Evolutionary conservation across 2,113 vertebrate species (phyloP).

Genomic region (Xiphophorus couchianus): DNA sequence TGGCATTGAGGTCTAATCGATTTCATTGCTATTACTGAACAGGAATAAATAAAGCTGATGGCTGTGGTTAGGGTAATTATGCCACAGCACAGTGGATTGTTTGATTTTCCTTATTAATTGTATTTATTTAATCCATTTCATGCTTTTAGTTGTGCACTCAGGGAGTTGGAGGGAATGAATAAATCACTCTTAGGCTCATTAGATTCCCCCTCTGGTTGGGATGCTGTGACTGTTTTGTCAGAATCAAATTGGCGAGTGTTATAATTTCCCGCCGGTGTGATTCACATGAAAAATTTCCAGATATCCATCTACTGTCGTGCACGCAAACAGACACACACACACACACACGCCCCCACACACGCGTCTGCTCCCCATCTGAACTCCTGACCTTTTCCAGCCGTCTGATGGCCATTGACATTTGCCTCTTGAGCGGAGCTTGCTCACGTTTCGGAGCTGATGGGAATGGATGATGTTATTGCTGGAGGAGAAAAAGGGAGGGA

Average conservation of each 20-base stretch:
- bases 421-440: conserved; percentile 74
- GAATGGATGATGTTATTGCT: conserved; percentile 76
- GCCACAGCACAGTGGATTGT: conserved; percentile 80
- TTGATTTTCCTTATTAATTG: conserved; percentile 84
- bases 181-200: conserved; percentile 84
- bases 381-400: conserved; percentile 79
- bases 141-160: conserved; percentile 82
- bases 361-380: conserved; percentile 72
- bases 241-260: conserved; percentile 68
- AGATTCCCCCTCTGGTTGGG: conserved; percentile 79
- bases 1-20: conserved; percentile 79
- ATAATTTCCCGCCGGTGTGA: conserved; percentile 73
- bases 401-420: conserved; percentile 82
- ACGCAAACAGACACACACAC: conserved; percentile 17
- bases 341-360: conserved; percentile 11
- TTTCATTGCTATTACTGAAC: conserved; percentile 81
- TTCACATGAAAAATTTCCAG: conserved; percentile 69
- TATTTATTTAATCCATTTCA: conserved; percentile 87
- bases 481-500: conserved; percentile 59
- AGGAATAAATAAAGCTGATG: conserved; percentile 83
- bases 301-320: conserved; percentile 46
- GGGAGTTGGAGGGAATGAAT: conserved; percentile 79
- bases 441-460: conserved; percentile 75
- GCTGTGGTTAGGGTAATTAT: conserved; percentile 81
- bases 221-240: conserved; percentile 75